Conservation (phyloP, 1,140 invertebrate species). For the Tetragonula clypearis region DNA sequence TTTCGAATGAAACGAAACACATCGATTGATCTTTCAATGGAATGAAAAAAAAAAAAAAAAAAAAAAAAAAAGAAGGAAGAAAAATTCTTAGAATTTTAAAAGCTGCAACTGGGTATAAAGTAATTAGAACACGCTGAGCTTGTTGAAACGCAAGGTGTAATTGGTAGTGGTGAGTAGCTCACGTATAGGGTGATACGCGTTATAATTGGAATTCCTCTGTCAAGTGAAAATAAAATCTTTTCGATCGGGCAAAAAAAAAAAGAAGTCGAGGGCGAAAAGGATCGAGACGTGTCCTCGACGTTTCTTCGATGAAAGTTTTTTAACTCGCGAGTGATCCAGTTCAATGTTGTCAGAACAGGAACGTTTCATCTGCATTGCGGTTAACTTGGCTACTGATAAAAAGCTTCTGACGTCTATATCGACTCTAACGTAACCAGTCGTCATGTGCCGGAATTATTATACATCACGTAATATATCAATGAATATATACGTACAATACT, state of each 20-base stretch:
- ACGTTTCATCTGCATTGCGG: conserved; percentile 35
- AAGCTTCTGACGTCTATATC: neutral
- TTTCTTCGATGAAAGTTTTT: neutral
- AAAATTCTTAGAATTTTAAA: neutral
- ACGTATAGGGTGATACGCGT: neutral
- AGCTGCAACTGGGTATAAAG: neutral
- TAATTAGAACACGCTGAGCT: neutral
- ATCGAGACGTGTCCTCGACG: neutral
- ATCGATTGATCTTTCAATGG: too few species aligned
- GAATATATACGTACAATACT: neutral
- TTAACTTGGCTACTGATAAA: neutral
- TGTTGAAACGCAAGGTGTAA: neutral
- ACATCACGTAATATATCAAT: neutral
- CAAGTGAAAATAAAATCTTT: too few species aligned
- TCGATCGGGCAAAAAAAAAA: too few species aligned
- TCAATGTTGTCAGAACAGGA: neutral
- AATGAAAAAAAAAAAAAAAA: neutral
- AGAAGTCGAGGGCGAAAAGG: too few species aligned
- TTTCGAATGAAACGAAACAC: neutral
- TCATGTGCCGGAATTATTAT: neutral
- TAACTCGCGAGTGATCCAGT: neutral
- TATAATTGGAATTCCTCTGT: neutral
- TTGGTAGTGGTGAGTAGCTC: neutral
- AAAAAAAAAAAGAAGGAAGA: neutral
- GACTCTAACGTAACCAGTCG: neutral